These are phyloP conservation scores for Hylaeus volcanicus DNA, from an alignment of 1,140 invertebrate species.

Conservation along the genomic window DNA sequence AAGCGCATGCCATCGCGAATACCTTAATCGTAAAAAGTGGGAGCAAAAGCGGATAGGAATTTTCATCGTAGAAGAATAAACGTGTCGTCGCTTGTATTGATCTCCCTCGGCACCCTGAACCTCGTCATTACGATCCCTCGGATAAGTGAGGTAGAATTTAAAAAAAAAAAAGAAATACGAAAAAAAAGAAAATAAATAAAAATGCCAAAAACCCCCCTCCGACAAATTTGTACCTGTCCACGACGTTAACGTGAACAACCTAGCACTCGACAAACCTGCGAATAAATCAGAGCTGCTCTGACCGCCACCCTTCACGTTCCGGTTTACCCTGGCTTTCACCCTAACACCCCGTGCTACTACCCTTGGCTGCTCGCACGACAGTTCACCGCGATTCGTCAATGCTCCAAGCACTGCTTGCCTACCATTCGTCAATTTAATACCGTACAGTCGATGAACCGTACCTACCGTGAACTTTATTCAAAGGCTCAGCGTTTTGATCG, in stretches of 20 bases:
- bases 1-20: not conserved
- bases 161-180: not conserved
- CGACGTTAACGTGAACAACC: conserved; percentile 22
- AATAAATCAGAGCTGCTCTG: conserved; percentile 46
- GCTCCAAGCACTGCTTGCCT: conserved; percentile 38
- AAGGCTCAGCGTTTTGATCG: conserved; percentile 1
- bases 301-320: conserved; percentile 47
- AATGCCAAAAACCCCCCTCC: not conserved
- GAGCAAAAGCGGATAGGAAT: not conserved
- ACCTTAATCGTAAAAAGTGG: not conserved
- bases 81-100: not conserved
- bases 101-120: not conserved
- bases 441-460: conserved; percentile 61
- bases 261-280: conserved; percentile 36
- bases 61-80: not conserved
- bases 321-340: conserved; percentile 48
- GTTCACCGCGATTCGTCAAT: conserved; percentile 50
- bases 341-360: conserved; percentile 27
- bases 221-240: conserved; percentile 34
- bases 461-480: conserved; percentile 42
- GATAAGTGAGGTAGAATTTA: conserved; percentile 14
- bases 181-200: not conserved
- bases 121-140: conserved; percentile 3
- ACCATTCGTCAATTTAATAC: conserved; percentile 69
- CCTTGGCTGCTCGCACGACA: conserved; percentile 33